These are phyloP conservation scores for Emydoidea blandingii DNA, from an alignment of 2,797 vertebrate species.

Conservation along the genomic window DNA sequence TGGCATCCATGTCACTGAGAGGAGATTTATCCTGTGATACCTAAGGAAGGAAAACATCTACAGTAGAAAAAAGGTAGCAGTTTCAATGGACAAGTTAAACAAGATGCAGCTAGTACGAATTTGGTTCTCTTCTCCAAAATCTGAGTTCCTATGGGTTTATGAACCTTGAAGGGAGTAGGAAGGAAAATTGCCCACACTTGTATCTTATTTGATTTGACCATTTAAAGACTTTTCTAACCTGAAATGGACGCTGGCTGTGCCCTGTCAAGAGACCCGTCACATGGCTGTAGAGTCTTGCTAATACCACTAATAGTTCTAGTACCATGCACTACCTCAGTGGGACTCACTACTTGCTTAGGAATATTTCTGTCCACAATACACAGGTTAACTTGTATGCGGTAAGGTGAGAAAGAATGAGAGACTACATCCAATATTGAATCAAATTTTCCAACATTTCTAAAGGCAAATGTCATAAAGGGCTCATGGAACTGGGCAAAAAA, in stretches of 20 bases:
- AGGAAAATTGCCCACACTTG: neutral
- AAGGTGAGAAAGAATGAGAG: neutral
- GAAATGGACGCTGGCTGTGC: neutral
- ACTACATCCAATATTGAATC: neutral
- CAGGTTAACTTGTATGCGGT: fast-evolving
- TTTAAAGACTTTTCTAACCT: neutral
- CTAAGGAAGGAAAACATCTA: neutral
- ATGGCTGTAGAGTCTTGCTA: neutral
- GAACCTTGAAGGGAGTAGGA: neutral
- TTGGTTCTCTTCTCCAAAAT: neutral
- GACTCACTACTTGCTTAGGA: neutral
- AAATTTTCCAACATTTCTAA: neutral
- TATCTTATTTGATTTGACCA: neutral
- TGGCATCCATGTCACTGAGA: neutral
- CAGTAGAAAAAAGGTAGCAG: neutral
- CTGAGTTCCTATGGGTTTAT: neutral
- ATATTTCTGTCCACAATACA: neutral
- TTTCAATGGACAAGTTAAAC: neutral
- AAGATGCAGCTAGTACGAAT: neutral
- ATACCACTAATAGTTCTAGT: neutral
- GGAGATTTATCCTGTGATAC: neutral
- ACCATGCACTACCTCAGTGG: neutral
- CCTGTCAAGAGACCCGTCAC: neutral
- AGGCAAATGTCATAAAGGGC: neutral
- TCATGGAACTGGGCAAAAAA: neutral